Conservation (phyloP, 2,888 invertebrate species). For the Hypena proboscidalis region DNA sequence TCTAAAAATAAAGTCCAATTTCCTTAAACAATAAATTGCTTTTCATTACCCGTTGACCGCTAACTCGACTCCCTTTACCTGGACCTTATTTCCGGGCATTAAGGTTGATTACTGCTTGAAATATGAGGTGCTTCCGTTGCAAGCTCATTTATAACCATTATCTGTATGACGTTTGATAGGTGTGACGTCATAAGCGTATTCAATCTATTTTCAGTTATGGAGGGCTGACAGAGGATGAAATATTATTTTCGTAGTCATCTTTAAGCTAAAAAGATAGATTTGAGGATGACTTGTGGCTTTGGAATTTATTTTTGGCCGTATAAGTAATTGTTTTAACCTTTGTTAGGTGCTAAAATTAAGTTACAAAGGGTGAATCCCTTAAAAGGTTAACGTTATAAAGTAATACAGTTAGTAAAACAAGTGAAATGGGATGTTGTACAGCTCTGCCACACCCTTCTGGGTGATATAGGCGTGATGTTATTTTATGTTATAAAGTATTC, state of each 20-base stretch:
- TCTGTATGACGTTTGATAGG: conserved; percentile 37
- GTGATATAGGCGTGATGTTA: too few relatives aligned
- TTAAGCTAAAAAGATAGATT: conserved; percentile 1
- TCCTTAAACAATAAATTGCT: conserved; percentile 28
- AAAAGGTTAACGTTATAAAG: too few relatives aligned
- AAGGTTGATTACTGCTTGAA: conserved; percentile 4
- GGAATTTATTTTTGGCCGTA: too few relatives aligned
- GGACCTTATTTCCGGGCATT: background rate
- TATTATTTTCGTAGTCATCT: conserved; percentile 9
- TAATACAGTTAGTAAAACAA: too few relatives aligned
- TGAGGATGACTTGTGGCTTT: conserved; percentile 4
- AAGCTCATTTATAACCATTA: conserved; percentile 55
- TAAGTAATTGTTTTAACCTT: too few relatives aligned
- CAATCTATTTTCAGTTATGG: conserved; percentile 34
- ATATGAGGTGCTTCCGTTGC: conserved; percentile 40
- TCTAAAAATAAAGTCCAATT: conserved; percentile 34
- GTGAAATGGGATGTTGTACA: too few relatives aligned
- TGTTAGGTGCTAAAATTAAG: too few relatives aligned
- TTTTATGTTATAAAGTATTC: too few relatives aligned
- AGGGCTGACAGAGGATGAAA: conserved; percentile 30
- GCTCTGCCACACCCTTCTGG: too few relatives aligned
- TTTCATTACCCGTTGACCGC: conserved; percentile 33
- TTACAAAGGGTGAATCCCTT: too few relatives aligned
- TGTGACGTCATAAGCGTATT: conserved; percentile 45
- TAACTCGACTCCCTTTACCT: conserved; percentile 1